phyloP scores from a whole-genome alignment of 2,888 invertebrate genomes.

The Gastracanthus pulcherrimus region DNA sequence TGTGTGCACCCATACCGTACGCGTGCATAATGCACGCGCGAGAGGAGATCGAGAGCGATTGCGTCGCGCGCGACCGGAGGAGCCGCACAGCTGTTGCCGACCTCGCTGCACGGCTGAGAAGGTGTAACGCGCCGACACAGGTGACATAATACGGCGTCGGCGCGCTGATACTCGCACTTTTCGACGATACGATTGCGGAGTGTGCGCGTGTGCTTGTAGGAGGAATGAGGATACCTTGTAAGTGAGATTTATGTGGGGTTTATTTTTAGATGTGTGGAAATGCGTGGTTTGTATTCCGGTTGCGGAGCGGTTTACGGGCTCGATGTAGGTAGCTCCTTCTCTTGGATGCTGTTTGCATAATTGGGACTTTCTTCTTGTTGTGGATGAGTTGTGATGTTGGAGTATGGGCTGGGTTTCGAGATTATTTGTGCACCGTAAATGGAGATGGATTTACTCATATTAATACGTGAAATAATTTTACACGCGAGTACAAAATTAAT shows the following conservation, averaged over 20 bases:
- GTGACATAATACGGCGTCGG: conserved; percentile 23
- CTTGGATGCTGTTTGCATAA: not conserved
- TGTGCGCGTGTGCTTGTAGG: not conserved
- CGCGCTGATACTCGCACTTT: not conserved
- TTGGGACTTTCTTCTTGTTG: not conserved
- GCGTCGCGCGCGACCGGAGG: not conserved
- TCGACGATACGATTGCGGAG: not conserved
- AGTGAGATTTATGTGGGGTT: conserved; percentile 9
- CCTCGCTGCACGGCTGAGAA: not conserved
- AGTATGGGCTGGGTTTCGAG: not conserved
- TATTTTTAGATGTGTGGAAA: not conserved
- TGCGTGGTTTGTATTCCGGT: not conserved
- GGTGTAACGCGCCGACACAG: not conserved
- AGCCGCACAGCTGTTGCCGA: too few species aligned
- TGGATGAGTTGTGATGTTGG: not conserved
- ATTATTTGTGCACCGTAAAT: not conserved
- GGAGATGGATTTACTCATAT: not conserved
- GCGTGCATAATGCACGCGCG: conserved; percentile 2
- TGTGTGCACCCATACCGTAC: too few species aligned
- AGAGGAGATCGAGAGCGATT: conserved; percentile 5
- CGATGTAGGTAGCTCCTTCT: not conserved
- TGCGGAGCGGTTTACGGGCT: not conserved
- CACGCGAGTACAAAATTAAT: too few species aligned
- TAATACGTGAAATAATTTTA: too few species aligned
- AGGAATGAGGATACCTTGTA: too few species aligned